A percentile compares a stretch with the other conserved stretches of the same genome.
Evolutionary conservation across 2,888 invertebrate genomes (phyloP).

Genomic region (Fragum whitleyi): DNA sequence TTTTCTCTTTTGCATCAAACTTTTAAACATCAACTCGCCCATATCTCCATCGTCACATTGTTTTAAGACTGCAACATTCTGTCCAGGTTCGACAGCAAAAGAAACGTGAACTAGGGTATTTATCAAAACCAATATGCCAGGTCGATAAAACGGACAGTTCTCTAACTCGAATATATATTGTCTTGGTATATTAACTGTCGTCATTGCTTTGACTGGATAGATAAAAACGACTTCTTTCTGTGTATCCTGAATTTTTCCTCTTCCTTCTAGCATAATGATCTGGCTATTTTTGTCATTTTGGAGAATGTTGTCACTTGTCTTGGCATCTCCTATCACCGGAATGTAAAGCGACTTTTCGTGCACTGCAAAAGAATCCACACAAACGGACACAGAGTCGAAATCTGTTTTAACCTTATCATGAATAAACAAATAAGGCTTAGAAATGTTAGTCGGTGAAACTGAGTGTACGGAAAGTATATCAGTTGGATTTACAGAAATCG

Average conservation of each 20-base stretch:
- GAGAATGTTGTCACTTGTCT: background rate
- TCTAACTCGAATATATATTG: background rate
- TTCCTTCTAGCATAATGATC: background rate
- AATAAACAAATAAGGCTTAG: background rate
- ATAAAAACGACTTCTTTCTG: background rate
- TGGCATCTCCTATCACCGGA: background rate
- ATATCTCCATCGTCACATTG: background rate
- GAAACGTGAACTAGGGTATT: too few relatives aligned
- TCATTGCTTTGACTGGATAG: background rate
- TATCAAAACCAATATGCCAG: background rate
- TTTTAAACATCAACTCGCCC: background rate
- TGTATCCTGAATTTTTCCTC: background rate
- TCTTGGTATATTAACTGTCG: background rate
- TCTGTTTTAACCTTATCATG: background rate
- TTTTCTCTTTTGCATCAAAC: background rate
- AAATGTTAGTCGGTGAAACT: too few relatives aligned
- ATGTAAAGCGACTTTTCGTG: background rate
- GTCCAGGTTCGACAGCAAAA: background rate
- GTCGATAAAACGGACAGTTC: background rate
- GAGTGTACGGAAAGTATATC: background rate
- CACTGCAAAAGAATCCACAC: background rate
- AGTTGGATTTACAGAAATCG: background rate
- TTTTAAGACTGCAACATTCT: background rate
- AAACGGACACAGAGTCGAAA: background rate
- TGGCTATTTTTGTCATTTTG: background rate